A percentile compares a stretch with the other conserved stretches of the same genome.
These are phyloP conservation scores for Peromyscus maniculatus DNA, from an alignment of 2,113 vertebrate genomes.

Conservation along the genomic window DNA sequence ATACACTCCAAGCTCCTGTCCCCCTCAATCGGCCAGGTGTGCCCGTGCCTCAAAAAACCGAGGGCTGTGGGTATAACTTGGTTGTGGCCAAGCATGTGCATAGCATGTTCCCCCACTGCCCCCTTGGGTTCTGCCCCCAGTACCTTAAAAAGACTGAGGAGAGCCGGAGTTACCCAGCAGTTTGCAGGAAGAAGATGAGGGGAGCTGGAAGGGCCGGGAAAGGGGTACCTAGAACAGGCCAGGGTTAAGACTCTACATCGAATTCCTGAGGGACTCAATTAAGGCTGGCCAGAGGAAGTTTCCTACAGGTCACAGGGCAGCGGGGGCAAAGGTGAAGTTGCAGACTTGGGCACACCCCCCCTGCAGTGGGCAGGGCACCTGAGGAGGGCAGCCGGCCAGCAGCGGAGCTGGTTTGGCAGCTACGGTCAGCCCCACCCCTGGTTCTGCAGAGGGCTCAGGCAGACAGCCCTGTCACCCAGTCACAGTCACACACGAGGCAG, in stretches of 20 bases:
- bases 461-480: background rate
- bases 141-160: background rate
- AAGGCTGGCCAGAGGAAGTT: conserved; percentile 19
- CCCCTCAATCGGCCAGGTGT: background rate
- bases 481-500: too few relatives aligned
- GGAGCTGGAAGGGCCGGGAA: background rate
- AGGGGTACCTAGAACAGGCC: background rate
- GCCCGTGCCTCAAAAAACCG: background rate
- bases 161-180: background rate
- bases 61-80: background rate
- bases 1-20: background rate
- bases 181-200: background rate
- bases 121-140: background rate
- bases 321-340: conserved; percentile 30
- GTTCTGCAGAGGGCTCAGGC: background rate
- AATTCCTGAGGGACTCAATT: background rate
- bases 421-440: conserved; percentile 33
- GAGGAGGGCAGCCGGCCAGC: background rate
- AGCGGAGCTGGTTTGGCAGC: conserved; percentile 70
- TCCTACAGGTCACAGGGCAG: conserved; percentile 16
- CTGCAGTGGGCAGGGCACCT: conserved; percentile 21
- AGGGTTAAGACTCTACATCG: background rate
- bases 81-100: background rate
- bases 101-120: background rate
- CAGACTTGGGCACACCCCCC: background rate